These are phyloP conservation scores for Chinchilla lanigera DNA, from an alignment of 2,113 vertebrate species.

Conservation along the genomic window DNA sequence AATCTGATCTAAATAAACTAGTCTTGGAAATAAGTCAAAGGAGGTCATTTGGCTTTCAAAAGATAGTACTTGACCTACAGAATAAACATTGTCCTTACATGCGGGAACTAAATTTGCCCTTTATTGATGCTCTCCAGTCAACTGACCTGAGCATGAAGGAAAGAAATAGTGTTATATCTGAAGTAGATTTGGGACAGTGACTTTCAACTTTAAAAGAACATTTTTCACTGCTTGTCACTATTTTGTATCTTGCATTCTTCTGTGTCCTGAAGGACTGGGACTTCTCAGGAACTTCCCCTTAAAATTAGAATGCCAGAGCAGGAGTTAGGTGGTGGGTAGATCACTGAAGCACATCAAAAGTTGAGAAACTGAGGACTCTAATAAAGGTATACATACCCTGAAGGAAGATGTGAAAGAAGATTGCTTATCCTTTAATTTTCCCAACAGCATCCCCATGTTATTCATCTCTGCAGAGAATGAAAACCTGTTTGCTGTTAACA, in stretches of 20 bases:
- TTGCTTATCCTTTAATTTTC: neutral
- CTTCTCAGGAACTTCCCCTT: neutral
- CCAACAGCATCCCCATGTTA: neutral
- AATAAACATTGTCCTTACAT: neutral
- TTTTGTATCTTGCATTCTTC: neutral
- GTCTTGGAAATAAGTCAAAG: conserved; percentile 51
- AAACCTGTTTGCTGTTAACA: neutral
- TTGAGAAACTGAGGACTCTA: neutral
- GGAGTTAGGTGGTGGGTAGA: neutral
- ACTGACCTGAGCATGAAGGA: neutral
- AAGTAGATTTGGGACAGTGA: neutral
- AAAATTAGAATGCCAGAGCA: neutral
- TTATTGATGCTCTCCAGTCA: neutral
- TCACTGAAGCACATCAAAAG: neutral
- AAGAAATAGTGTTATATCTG: neutral
- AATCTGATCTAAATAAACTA: conserved; percentile 49
- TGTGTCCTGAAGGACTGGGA: neutral
- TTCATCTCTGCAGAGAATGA: neutral
- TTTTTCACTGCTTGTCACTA: neutral
- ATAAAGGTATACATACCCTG: neutral
- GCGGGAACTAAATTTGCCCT: neutral
- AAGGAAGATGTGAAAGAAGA: neutral
- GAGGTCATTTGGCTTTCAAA: conserved; percentile 43
- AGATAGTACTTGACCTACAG: neutral
- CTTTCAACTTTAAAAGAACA: neutral